phyloP scores from a whole-genome alignment of 2,113 vertebrate genomes.

The Stigmatopora argus region DNA sequence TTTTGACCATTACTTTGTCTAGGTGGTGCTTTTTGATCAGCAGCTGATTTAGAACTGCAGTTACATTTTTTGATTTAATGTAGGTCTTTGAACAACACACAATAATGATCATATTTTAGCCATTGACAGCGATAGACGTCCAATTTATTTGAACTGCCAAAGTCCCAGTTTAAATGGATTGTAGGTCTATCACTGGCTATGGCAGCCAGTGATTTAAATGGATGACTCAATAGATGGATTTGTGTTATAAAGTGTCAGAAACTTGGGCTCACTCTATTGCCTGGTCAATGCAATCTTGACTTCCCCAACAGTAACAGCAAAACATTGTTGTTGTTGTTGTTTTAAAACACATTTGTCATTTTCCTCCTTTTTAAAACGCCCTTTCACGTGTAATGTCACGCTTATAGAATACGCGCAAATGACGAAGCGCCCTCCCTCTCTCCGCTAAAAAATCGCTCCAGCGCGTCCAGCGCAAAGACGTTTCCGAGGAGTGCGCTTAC shows the following conservation, averaged over 20 bases:
- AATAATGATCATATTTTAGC: not conserved
- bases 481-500: slow-evolving; percentile 64
- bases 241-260: not conserved
- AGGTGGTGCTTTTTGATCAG: not conserved
- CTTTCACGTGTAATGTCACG: not conserved
- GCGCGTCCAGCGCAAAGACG: not conserved
- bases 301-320: not conserved
- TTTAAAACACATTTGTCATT: not conserved
- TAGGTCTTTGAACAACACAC: not conserved
- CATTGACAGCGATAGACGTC: no score
- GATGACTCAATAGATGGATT: not conserved
- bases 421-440: not conserved
- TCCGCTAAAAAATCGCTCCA: not conserved
- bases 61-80: not conserved
- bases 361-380: not conserved
- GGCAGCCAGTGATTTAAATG: not conserved
- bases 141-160: not conserved
- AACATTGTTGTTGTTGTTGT: not conserved
- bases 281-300: not conserved
- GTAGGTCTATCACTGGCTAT: no score
- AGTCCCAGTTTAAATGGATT: no score
- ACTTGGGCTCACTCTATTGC: not conserved
- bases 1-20: not conserved
- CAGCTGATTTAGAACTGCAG: not conserved
- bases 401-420: not conserved